phyloP scores from a whole-genome alignment of 2,113 vertebrate genomes.

The Oreocharis arfaki region DNA sequence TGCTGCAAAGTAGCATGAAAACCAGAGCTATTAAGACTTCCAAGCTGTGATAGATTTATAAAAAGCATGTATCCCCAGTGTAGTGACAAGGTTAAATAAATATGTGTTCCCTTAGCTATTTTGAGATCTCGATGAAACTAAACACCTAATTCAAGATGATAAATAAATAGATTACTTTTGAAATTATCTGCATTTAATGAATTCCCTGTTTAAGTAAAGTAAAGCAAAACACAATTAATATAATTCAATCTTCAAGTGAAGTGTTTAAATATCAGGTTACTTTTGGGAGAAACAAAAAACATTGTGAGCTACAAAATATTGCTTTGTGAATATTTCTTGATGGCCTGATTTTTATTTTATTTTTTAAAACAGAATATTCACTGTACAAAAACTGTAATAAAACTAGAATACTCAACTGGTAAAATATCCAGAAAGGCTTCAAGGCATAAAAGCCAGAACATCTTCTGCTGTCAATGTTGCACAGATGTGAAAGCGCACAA shows the following conservation, averaged over 20 bases:
- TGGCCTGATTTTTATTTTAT: background rate
- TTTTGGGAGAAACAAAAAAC: background rate
- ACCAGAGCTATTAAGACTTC: background rate
- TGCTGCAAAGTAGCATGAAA: background rate
- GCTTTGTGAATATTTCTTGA: background rate
- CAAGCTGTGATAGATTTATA: background rate
- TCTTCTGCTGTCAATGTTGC: background rate
- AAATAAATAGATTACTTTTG: background rate
- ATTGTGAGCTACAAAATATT: background rate
- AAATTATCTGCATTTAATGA: background rate
- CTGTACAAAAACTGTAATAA: background rate
- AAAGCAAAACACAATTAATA: background rate
- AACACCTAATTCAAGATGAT: background rate
- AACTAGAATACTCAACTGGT: background rate
- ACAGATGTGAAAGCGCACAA: background rate
- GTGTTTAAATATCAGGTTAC: background rate
- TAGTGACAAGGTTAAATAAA: background rate
- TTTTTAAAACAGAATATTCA: background rate
- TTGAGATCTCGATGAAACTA: background rate
- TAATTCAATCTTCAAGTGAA: background rate
- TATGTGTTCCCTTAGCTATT: background rate
- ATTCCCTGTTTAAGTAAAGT: background rate
- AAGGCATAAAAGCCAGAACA: background rate
- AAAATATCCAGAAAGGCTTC: background rate
- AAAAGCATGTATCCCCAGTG: background rate